These are phyloP conservation scores for Monomorium pharaonis DNA, from an alignment of 1,140 invertebrate genomes.

Conservation along the genomic window DNA sequence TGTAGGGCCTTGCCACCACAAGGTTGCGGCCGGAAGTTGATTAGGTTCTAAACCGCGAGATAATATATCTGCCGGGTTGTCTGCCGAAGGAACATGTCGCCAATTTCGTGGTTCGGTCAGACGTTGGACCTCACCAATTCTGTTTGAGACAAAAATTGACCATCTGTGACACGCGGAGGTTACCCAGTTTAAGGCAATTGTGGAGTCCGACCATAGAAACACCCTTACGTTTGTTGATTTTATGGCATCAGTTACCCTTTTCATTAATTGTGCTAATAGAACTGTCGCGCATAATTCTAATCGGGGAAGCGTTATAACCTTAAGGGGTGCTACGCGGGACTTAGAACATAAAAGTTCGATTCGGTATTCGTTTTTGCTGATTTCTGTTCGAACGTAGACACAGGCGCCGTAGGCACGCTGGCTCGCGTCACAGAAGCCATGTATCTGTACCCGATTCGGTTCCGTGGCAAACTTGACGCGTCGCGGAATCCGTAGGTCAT, in stretches of 20 bases:
- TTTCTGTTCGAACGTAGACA: constrained; percentile 49
- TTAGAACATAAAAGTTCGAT: constrained; percentile 69
- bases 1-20: too few species aligned
- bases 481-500: neutral
- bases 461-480: neutral
- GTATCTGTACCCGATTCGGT: neutral
- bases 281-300: constrained; percentile 74
- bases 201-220: neutral
- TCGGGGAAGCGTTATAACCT: constrained; percentile 64
- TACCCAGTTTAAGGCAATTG: neutral
- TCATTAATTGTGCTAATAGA: constrained; percentile 65
- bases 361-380: neutral
- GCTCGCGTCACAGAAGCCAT: constrained; percentile 67
- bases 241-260: constrained; percentile 9
- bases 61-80: too few species aligned
- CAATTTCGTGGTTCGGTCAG: too few species aligned
- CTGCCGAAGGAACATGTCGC: too few species aligned
- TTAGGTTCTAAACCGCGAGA: too few species aligned
- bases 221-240: neutral
- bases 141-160: too few species aligned
- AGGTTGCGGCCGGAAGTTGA: too few species aligned
- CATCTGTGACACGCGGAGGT: too few species aligned
- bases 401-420: constrained; percentile 59
- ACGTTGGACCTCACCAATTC: too few species aligned
- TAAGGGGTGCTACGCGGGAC: constrained; percentile 63